Evolutionary conservation across 2,888 invertebrate species (phyloP), one percentile per base, ranked within the genome.

Genomic region (Calameuta idolon): DNA sequence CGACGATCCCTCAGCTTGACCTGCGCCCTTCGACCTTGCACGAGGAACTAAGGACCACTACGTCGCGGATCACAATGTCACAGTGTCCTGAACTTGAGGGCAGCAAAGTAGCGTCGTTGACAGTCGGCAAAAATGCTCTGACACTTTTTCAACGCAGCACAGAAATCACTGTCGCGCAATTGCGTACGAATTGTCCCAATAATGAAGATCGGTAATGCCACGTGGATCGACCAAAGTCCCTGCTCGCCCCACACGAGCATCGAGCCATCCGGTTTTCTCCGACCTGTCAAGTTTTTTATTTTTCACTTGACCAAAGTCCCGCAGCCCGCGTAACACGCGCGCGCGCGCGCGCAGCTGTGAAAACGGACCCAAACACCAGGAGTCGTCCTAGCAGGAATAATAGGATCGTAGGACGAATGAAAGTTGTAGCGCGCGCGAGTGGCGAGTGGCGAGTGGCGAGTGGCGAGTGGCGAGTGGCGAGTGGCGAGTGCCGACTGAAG

Each of bases 401-500:
- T 55, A 23, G 9, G 31, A 23, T 71, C 71, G 31, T 71, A 4
- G 69, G 78, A 74, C 79, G 82, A 82, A 81, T 80, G 82, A 79
- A 84, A 82, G 83, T 83, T 80, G 80, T 85, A 83, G 74, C 84
- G 85, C 87, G 85, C 33, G 33, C 31, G 33, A 33, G 33, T 33
- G 33, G 33, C 33, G 33, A 33, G 33, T 33, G 3, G 33, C 33
- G 33, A 33, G 33, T 33, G 4, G 33, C 33, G 33, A 33, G 33
- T 33, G 33, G 33, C 33, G 33, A 33, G 33, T 33, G 3, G 33
- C 33, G 33, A 33, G 33, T 33, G 4, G 33, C 87, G 89, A 89
- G 88, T 87, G 88, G 87, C 91, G 89, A 87, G 85, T 87, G 88
- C 87, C 88, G 89, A 90, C 90, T 89, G 89, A 89, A 87, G 87